Evolutionary conservation across 2,888 invertebrate species (phyloP).

Genomic region (Drosophila leonis): DNA sequence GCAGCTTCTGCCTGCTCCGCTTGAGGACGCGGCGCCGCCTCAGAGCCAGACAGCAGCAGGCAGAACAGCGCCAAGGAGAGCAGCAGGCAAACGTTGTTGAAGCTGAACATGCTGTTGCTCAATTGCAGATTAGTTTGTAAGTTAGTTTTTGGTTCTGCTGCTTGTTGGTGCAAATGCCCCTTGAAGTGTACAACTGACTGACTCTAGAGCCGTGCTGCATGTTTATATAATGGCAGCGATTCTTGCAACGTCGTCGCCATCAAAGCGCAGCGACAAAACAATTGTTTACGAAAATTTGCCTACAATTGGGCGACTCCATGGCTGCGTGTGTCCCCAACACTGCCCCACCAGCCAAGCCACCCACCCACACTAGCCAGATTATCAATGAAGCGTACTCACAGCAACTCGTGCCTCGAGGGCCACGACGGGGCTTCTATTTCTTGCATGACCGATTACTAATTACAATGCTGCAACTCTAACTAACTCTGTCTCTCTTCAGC

Average conservation of each 20-base stretch:
- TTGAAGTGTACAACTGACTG: slow-evolving; percentile 79
- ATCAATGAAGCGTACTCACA: slow-evolving; percentile 74
- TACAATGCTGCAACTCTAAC: slow-evolving; percentile 61
- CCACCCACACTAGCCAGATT: slow-evolving; percentile 36
- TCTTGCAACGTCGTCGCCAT: slow-evolving; percentile 75
- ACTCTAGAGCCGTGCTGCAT: slow-evolving; percentile 57
- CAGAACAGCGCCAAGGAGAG: slow-evolving; percentile 55
- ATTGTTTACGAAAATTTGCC: slow-evolving; percentile 72
- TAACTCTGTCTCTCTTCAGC: slow-evolving; percentile 8
- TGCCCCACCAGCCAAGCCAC: slow-evolving; percentile 35
- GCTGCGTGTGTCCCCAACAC: slow-evolving; percentile 71
- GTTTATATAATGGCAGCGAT: slow-evolving; percentile 81
- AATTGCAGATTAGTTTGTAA: slow-evolving; percentile 21
- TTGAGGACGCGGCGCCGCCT: slow-evolving; percentile 72
- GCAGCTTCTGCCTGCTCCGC: slow-evolving; percentile 63
- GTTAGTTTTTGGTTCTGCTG: slow-evolving; percentile 2
- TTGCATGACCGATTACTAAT: slow-evolving; percentile 84
- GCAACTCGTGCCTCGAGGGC: slow-evolving; percentile 40
- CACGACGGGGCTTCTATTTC: slow-evolving; percentile 67
- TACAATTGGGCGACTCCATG: slow-evolving; percentile 59
- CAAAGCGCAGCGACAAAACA: slow-evolving; percentile 79
- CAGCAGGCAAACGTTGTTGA: slow-evolving; percentile 54
- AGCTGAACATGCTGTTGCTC: slow-evolving; percentile 66
- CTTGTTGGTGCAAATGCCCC: slow-evolving; percentile 65
- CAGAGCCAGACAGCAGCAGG: slow-evolving; percentile 41